phyloP scores from a whole-genome alignment of 2,797 vertebrate species.

The Pagetopsis macropterus region DNA sequence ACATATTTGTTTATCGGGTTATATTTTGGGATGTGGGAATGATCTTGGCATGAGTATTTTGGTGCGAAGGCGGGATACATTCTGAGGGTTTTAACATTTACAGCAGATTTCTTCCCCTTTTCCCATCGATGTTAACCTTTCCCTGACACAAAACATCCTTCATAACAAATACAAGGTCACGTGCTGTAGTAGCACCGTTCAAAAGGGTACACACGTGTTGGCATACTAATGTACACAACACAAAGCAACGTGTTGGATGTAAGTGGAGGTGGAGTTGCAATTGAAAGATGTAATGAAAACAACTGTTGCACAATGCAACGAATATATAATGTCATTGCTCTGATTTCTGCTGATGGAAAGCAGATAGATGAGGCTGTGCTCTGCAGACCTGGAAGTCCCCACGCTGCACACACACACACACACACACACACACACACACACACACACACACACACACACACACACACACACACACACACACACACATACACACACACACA shows the following conservation, averaged over 20 bases:
- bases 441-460: neutral
- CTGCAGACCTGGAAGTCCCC: conserved; percentile 35
- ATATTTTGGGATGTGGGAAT: neutral
- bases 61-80: neutral
- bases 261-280: conserved; percentile 10
- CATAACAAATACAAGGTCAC: neutral
- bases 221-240: neutral
- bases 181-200: neutral
- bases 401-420: neutral
- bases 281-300: conserved; percentile 30
- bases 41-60: neutral
- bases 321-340: conserved; percentile 44
- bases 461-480: too few species aligned
- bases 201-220: conserved; percentile 1
- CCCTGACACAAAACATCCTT: neutral
- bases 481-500: conserved; percentile 6
- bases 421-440: neutral
- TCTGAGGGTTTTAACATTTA: neutral
- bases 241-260: neutral
- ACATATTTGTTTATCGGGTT: neutral
- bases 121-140: neutral
- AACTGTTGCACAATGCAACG: conserved; percentile 43
- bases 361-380: conserved; percentile 33
- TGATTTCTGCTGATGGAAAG: conserved; percentile 43
- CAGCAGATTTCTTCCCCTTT: neutral